A percentile compares a stretch with the other conserved stretches of the same genome.
phyloP scores from a whole-genome alignment of 2,113 vertebrate species.

The Notarius lentiginosus region DNA sequence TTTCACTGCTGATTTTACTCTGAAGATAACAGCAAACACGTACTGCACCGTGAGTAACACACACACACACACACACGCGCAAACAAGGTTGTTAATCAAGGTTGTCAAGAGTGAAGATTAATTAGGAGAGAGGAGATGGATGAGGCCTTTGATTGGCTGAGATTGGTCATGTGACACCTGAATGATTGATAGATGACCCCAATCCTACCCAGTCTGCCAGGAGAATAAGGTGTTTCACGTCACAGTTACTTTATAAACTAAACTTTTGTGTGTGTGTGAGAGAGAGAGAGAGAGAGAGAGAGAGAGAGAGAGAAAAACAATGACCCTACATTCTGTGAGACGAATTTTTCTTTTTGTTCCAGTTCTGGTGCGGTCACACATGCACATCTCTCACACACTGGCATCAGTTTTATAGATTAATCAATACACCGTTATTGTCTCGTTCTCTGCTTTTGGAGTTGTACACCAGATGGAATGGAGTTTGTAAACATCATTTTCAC shows the following conservation, averaged over 20 bases:
- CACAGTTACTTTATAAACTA: conserved; percentile 16
- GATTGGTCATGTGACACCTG: conserved; percentile 58
- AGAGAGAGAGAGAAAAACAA: neutral
- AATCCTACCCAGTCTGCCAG: neutral
- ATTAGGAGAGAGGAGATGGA: conserved; percentile 66
- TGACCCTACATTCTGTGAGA: neutral
- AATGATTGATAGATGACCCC: conserved; percentile 48
- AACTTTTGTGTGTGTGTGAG: neutral
- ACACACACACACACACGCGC: conserved; percentile 31
- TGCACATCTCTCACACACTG: conserved; percentile 43
- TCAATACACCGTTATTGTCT: conserved; percentile 74
- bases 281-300: neutral
- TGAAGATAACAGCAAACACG: conserved; percentile 77
- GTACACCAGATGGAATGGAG: conserved; percentile 60
- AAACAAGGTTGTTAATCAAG: conserved; percentile 50
- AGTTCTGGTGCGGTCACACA: conserved; percentile 49
- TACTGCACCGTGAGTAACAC: conserved; percentile 82
- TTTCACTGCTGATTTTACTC: conserved; percentile 83
- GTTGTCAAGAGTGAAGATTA: conserved; percentile 59
- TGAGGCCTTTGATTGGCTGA: conserved; percentile 63
- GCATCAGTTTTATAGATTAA: conserved; percentile 69
- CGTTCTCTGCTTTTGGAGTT: conserved; percentile 57
- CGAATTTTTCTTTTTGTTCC: conserved; percentile 48
- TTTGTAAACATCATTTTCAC: conserved; percentile 64
- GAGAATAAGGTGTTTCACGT: conserved; percentile 32